Evolutionary conservation across 1,140 invertebrate genomes (phyloP).

Genomic region (Pogonomyrmex californicus): DNA sequence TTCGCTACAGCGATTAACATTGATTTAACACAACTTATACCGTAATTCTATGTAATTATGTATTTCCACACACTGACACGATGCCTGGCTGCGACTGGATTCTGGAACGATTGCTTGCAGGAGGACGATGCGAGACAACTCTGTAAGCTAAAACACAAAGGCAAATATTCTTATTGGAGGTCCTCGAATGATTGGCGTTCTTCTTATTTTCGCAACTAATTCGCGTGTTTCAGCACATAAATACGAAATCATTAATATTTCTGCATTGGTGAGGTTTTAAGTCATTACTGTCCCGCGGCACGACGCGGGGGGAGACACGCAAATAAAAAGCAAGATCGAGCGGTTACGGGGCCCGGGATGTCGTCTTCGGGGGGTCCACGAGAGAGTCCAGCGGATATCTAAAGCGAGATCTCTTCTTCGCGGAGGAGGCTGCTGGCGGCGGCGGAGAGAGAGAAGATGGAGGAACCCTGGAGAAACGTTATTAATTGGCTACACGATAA

Average conservation of each 20-base stretch:
- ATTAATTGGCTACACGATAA: conserved; percentile 87
- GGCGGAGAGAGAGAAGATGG: conserved; percentile 55
- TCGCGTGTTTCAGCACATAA: not conserved
- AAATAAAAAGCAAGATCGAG: conserved; percentile 49
- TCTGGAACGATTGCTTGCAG: conserved; percentile 75
- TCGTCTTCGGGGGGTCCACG: conserved; percentile 59
- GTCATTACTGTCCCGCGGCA: conserved; percentile 29
- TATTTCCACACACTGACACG: conserved; percentile 76
- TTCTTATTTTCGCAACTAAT: not conserved
- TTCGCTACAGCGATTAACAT: conserved; percentile 85
- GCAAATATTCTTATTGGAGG: conserved; percentile 51
- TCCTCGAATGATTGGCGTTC: no score
- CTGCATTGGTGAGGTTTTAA: conserved; percentile 20
- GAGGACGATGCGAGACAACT: conserved; percentile 74
- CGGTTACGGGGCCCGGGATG: conserved; percentile 32
- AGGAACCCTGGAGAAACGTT: conserved; percentile 77
- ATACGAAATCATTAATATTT: conserved; percentile 9
- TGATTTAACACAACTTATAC: conserved; percentile 80
- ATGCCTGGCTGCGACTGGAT: conserved; percentile 74
- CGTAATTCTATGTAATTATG: conserved; percentile 79
- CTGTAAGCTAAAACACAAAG: conserved; percentile 79
- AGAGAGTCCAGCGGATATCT: conserved; percentile 71
- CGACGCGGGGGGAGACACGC: conserved; percentile 8
- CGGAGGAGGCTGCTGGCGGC: conserved; percentile 54
- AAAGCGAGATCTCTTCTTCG: conserved; percentile 77